phyloP scores from a whole-genome alignment of 1,140 invertebrate genomes.

The Laupala kohalensis region DNA sequence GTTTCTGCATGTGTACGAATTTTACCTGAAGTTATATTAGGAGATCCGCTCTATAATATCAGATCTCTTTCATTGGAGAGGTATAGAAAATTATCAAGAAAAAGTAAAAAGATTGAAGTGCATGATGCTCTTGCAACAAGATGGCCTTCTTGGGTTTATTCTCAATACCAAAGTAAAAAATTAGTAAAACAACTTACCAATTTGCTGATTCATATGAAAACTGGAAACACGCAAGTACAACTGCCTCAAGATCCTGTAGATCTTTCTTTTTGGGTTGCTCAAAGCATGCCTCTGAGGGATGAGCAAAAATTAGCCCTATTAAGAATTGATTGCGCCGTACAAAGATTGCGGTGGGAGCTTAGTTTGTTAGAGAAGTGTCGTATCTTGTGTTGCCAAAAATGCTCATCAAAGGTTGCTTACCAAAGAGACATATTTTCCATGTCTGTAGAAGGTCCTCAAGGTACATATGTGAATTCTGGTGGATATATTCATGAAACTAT shows the following conservation, averaged over 20 bases:
- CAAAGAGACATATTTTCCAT: constrained; percentile 65
- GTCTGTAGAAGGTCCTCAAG: constrained; percentile 65
- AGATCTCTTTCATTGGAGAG: constrained; percentile 13
- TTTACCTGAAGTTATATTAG: constrained; percentile 44
- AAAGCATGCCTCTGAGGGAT: constrained; percentile 53
- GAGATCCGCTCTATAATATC: constrained; percentile 13
- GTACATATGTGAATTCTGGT: constrained; percentile 66
- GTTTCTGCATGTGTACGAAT: constrained; percentile 42
- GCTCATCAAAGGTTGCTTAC: constrained; percentile 43
- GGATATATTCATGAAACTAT: constrained; percentile 72
- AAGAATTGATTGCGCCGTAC: constrained; percentile 46
- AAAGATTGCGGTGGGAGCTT: constrained; percentile 50
- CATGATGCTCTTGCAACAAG: constrained; percentile 34
- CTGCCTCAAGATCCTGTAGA: constrained; percentile 46
- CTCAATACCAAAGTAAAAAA: constrained; percentile 47
- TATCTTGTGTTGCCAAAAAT: constrained; percentile 49
- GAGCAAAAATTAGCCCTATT: constrained; percentile 43
- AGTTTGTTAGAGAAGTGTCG: constrained; percentile 44
- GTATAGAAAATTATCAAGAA: constrained; percentile 3
- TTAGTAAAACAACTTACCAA: constrained; percentile 32
- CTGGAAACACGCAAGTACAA: constrained; percentile 13
- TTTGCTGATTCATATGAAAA: constrained; percentile 27
- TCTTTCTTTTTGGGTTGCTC: constrained; percentile 66
- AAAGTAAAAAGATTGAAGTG: not conserved
- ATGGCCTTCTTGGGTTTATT: constrained; percentile 52